These are phyloP conservation scores for Megaceryle torquata DNA, from an alignment of 2,113 vertebrate species.

Conservation along the genomic window DNA sequence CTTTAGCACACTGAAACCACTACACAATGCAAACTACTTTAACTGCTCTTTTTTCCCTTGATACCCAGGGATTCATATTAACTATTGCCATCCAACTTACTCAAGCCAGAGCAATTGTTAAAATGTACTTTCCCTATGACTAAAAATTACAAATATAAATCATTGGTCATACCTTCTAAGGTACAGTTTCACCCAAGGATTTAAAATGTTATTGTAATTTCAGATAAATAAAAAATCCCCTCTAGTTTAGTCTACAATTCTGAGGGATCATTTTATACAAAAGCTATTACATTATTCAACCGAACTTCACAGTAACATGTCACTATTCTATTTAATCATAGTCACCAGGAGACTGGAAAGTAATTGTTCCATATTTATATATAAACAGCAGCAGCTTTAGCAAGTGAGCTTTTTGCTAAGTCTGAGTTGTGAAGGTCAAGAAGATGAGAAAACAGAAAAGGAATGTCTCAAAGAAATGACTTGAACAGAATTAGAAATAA, in stretches of 20 bases:
- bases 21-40: not conserved
- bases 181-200: not conserved
- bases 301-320: not conserved
- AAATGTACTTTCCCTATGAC: not conserved
- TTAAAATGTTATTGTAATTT: not conserved
- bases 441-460: not conserved
- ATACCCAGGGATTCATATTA: not conserved
- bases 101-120: not conserved
- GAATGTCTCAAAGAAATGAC: not conserved
- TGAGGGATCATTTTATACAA: not conserved
- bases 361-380: slow-evolving; percentile 6
- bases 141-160: not conserved
- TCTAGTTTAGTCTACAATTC: not conserved
- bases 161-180: not conserved
- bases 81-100: not conserved
- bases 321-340: not conserved
- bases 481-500: not conserved
- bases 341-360: not conserved
- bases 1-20: not conserved
- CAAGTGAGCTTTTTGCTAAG: not conserved
- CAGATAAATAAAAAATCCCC: not conserved
- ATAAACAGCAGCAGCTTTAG: not conserved
- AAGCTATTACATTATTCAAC: not conserved
- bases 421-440: not conserved
- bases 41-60: not conserved